phyloP scores from a whole-genome alignment of 1,140 invertebrate genomes.

The Conus betulinus region DNA sequence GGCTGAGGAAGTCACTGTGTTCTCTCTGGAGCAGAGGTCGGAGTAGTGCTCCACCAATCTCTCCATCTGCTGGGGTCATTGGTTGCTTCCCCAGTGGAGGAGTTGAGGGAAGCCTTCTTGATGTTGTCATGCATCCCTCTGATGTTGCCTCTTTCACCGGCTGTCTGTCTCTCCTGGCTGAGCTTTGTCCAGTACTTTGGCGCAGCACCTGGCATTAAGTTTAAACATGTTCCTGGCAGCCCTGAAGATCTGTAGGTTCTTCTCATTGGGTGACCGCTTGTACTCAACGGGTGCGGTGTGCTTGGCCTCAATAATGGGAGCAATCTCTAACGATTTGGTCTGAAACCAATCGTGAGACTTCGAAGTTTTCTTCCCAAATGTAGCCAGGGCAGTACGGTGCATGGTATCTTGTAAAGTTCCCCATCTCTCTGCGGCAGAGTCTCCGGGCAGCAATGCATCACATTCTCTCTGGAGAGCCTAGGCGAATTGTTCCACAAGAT shows the following conservation, averaged over 20 bases:
- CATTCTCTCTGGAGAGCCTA: neutral
- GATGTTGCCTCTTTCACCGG: neutral
- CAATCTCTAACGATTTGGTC: neutral
- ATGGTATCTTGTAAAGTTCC: neutral
- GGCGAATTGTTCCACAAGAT: neutral
- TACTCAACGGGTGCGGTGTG: neutral
- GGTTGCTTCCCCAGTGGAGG: conserved; percentile 4
- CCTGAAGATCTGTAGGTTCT: conserved; percentile 8
- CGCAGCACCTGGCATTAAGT: conserved; percentile 19
- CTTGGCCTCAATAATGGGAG: neutral
- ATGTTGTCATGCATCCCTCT: conserved; percentile 40
- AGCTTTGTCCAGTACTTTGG: conserved; percentile 44
- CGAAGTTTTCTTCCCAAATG: neutral
- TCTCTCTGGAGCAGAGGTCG: conserved; percentile 39
- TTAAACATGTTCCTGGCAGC: neutral
- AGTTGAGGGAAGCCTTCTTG: neutral
- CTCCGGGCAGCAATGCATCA: neutral
- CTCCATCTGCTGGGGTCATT: conserved; percentile 41
- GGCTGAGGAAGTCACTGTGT: conserved; percentile 22
- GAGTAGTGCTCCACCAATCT: conserved; percentile 42
- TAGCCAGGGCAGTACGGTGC: neutral
- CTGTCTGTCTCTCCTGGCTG: conserved; percentile 30
- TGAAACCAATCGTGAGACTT: neutral
- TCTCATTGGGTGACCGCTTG: neutral
- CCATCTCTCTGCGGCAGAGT: neutral